Evolutionary conservation across 2,888 invertebrate genomes (phyloP).

Genomic region (Copidosoma aretas): DNA sequence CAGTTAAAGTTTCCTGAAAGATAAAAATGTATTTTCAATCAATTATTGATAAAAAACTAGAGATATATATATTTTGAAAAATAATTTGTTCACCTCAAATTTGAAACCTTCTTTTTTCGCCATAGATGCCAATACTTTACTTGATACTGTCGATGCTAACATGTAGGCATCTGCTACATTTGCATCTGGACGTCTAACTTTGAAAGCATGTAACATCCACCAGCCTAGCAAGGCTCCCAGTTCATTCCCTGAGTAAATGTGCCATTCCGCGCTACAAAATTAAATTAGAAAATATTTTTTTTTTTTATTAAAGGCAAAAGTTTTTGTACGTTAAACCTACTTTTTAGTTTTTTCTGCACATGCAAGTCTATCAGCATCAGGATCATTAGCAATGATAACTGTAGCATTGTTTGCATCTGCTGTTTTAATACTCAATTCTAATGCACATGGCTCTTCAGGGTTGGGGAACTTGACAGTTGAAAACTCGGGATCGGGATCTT

Average conservation of each 20-base stretch:
- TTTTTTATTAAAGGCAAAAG: constrained; percentile 7
- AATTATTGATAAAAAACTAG: constrained; percentile 11
- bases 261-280: constrained; percentile 74
- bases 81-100: constrained; percentile 63
- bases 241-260: constrained; percentile 94
- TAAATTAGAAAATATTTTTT: constrained; percentile 26
- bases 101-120: constrained; percentile 79
- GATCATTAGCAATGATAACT: constrained; percentile 94
- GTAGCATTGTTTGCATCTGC: constrained; percentile 75
- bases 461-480: constrained; percentile 97
- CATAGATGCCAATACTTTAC: constrained; percentile 88
- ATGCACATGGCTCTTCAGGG: constrained; percentile 90
- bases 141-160: constrained; percentile 94
- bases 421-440: constrained; percentile 77
- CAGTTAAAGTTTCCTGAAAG: constrained; percentile 90
- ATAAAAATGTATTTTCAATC: constrained; percentile 1
- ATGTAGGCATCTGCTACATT: constrained; percentile 75
- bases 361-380: constrained; percentile 93
- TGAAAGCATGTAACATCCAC: constrained; percentile 81
- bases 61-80: too few species aligned
- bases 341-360: constrained; percentile 81
- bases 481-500: constrained; percentile 93
- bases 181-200: constrained; percentile 62
- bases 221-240: constrained; percentile 91
- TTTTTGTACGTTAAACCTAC: constrained; percentile 59